These are phyloP conservation scores for Sorex maritimensis DNA, from an alignment of 2,797 vertebrate species.

Conservation along the genomic window DNA sequence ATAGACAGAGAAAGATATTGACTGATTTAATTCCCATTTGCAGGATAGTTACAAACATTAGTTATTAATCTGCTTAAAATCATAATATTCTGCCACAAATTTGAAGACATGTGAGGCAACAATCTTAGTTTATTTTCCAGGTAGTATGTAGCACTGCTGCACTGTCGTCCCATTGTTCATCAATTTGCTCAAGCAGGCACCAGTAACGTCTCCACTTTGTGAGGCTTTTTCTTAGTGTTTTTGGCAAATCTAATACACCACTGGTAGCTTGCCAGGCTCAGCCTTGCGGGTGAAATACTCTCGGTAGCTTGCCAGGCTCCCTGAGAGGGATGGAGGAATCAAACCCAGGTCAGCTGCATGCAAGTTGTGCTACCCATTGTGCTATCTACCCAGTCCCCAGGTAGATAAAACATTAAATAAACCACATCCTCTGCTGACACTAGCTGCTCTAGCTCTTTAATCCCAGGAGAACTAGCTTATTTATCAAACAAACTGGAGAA, in stretches of 20 bases:
- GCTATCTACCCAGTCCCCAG: too few species aligned
- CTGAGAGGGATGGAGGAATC: too few species aligned
- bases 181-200: too few species aligned
- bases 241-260: too few species aligned
- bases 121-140: not conserved
- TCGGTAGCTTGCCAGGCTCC: too few species aligned
- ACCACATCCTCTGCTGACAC: not conserved
- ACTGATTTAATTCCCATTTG: not conserved
- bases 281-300: too few species aligned
- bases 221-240: too few species aligned
- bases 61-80: not conserved
- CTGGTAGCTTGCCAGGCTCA: too few species aligned
- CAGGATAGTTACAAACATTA: not conserved
- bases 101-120: not conserved
- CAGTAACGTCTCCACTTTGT: too few species aligned
- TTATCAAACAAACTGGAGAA: not conserved
- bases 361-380: too few species aligned
- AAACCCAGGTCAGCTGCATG: too few species aligned
- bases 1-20: not conserved
- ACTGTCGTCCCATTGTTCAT: too few species aligned
- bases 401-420: not conserved
- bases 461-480: not conserved
- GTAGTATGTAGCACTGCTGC: not conserved
- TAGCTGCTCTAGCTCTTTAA: not conserved
- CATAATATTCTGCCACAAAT: slow-evolving; percentile 23